Conservation (phyloP, 2,888 invertebrate species). For the Globia sparganii region DNA sequence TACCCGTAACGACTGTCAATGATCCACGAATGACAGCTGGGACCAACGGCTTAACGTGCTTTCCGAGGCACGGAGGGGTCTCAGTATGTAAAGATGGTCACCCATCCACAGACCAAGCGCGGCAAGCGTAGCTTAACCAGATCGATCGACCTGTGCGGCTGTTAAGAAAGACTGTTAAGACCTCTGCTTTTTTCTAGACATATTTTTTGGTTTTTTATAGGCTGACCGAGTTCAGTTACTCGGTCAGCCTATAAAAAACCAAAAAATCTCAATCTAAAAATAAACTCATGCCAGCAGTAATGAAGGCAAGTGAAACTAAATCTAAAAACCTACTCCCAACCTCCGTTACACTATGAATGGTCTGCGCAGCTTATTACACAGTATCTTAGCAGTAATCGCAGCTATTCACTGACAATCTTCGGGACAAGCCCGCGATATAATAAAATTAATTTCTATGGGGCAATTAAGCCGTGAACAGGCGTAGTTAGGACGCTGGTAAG, state of each 20-base stretch:
- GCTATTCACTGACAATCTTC: constrained; percentile 74
- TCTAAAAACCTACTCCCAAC: constrained; percentile 26
- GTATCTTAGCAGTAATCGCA: constrained; percentile 68
- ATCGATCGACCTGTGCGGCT: too few species aligned
- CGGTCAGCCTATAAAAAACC: not conserved
- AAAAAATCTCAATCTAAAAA: constrained; percentile 9
- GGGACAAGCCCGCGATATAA: constrained; percentile 63
- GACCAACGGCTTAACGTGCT: too few species aligned
- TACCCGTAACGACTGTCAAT: too few species aligned
- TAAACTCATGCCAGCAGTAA: constrained; percentile 28
- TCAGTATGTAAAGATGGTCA: too few species aligned
- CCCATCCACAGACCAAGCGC: too few species aligned
- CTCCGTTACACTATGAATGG: constrained; percentile 60
- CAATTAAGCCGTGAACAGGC: constrained; percentile 67
- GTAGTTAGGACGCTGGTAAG: constrained; percentile 18
- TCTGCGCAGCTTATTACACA: constrained; percentile 61
- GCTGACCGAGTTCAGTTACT: too few species aligned
- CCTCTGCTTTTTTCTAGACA: too few species aligned
- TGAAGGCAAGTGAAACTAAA: constrained; percentile 36
- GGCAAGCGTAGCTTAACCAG: too few species aligned
- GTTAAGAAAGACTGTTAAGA: too few species aligned
- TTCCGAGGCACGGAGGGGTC: too few species aligned
- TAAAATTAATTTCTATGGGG: constrained; percentile 73
- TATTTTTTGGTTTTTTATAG: too few species aligned
- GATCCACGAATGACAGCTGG: too few species aligned